Base-by-base conservation (phyloP, 2,113 vertebrate genomes). In the Montifringilla adamsi region DNA sequence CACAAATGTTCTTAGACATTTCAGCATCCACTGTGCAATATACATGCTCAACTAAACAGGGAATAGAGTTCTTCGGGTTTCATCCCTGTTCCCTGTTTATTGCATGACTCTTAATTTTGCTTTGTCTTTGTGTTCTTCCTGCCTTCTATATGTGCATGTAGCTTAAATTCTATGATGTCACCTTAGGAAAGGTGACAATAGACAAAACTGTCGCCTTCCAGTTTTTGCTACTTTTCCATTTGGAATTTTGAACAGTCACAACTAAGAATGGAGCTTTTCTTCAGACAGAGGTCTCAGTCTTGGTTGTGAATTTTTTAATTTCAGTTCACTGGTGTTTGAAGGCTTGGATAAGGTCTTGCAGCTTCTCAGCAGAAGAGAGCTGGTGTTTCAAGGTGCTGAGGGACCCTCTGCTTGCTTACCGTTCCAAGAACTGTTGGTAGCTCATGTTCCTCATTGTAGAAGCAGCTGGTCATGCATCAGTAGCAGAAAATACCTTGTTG, bases 131-230 rank as follows among this genome's bases (percentile, higher is more conserved):
- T 64, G 7, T 47, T 88, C 31, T 69, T 75, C 56, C 17, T 80
- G n/a, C 5, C 44, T 78, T 87, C 16, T 50, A 0, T 20, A 13
- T 4, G 20, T 1, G 1, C 4, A 6, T 52, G 1, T 77, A 7
- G 82, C 21, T 73, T 60, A 62, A 47, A 10, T 69, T 55, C 53
- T 33, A 10, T 63, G 22, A 15, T 33, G 8, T 17, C 39, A 7
- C 43, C 39, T 59, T 33, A 50, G 16, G 24, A 74, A 86, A 80
- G 33, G 5, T 77, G 17, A 7, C 64, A 43, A 24, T 7, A 47
- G 44, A 60, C 7, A 16, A 55, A 60, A 58, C 4, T 47, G 21
- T 68, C 1, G 10, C 26, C 11, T 64, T 67, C 4, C 4, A 27
- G 28, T 50, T 66, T 13, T 60, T 76, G 5, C 19, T 7, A 5